Evolutionary conservation across 2,113 vertebrate species (phyloP).

Genomic region (Orientallactaga bullata): DNA sequence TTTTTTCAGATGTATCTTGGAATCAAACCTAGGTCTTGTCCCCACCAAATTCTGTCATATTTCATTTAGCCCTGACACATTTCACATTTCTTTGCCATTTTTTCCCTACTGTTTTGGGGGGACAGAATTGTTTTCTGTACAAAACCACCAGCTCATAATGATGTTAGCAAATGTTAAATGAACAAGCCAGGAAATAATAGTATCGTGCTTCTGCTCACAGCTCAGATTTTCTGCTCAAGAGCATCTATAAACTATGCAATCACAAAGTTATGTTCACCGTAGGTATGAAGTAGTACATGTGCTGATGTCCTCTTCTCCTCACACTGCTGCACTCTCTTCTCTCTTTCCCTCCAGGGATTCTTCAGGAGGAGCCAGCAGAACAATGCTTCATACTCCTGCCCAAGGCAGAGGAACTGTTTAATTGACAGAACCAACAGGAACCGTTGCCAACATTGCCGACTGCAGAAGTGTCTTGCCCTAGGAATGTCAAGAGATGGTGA

Average conservation of each 20-base stretch:
- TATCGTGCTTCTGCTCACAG: neutral
- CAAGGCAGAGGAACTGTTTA: slow-evolving; percentile 99
- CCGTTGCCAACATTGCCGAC: slow-evolving; percentile 99
- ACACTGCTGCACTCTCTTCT: slow-evolving; percentile 32
- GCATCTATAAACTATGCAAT: neutral
- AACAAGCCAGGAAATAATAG: neutral
- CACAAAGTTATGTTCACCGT: neutral
- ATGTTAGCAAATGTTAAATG: neutral
- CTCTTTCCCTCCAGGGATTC: slow-evolving; percentile 91
- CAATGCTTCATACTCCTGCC: slow-evolving; percentile 99
- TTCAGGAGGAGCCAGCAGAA: slow-evolving; percentile 99
- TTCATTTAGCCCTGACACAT: neutral
- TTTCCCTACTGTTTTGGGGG: neutral
- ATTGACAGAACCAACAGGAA: slow-evolving; percentile 99
- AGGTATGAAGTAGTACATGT: neutral
- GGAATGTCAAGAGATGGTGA: slow-evolving; percentile 99
- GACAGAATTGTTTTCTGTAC: neutral
- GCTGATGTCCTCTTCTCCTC: neutral
- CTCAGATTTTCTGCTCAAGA: neutral
- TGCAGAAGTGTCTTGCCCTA: slow-evolving; percentile 99
- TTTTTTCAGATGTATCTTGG: neutral
- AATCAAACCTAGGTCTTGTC: neutral
- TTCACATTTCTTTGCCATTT: neutral
- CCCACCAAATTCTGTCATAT: neutral
- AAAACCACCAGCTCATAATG: neutral